A percentile compares a stretch with the other conserved stretches of the same genome.
Evolutionary conservation across 2,113 vertebrate species (phyloP).

Genomic region (Astur gentilis): DNA sequence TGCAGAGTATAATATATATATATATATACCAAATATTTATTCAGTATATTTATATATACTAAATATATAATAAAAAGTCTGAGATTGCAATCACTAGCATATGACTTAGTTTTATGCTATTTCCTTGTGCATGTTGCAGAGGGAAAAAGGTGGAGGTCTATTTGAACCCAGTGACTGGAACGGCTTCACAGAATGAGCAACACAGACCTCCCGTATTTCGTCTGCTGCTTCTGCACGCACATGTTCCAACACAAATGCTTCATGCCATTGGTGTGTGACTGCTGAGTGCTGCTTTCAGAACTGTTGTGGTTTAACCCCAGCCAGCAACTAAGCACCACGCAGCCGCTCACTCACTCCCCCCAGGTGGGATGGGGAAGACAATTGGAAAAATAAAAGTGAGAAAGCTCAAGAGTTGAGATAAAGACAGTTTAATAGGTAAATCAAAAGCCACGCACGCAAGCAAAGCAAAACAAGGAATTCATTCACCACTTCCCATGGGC

Average conservation of each 20-base stretch:
- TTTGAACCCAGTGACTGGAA: neutral
- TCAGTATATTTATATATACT: neutral
- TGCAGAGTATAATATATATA: neutral
- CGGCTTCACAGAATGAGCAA: neutral
- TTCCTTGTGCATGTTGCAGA: neutral
- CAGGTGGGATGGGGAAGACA: too few species aligned
- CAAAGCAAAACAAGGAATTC: too few species aligned
- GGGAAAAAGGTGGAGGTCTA: neutral
- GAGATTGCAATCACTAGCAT: neutral
- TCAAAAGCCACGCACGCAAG: too few species aligned
- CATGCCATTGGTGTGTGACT: rapidly evolving
- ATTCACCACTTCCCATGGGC: too few species aligned
- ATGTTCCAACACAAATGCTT: rapidly evolving
- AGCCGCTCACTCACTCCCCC: too few species aligned
- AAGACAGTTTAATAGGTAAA: too few species aligned
- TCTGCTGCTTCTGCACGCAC: neutral
- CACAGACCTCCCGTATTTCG: rapidly evolving
- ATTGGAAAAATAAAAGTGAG: too few species aligned
- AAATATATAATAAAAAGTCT: neutral
- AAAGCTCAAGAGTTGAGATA: too few species aligned
- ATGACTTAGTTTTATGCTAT: neutral
- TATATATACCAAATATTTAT: too few species aligned
- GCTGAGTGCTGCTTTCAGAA: neutral
- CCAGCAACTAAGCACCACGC: too few species aligned
- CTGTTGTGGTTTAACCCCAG: too few species aligned